Evolutionary conservation across 2,888 invertebrate species (phyloP), one percentile per base, ranked within the genome.

Genomic region (Nebria brevicollis): DNA sequence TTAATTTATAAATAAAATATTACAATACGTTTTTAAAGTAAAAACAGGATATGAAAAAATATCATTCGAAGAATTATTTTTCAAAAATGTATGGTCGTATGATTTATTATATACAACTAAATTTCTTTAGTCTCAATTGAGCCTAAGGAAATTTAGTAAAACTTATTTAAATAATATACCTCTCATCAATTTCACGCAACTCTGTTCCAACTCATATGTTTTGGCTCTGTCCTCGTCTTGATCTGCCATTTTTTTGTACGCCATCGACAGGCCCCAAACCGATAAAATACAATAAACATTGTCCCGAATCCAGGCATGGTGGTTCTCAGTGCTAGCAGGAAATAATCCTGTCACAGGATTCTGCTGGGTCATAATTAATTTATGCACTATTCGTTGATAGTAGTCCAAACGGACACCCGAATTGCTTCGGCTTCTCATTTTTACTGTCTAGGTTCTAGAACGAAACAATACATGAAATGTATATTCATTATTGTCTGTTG

Each of bases 241-340:
- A 89, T 99, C 99, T 0, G 98, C 98, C 87, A 97, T 98, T 91
- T 99, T 99, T 89, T 98, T 98, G 88, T 99, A 99, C 0, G 99
- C 97, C 95, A 99, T 96, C 0, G 98, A 97, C 13, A 99, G 91
- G 0, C 98, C 98, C 99, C 99, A 99, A 42, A 99, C 97, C 11
- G 98, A 96, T 86, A 99, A 90, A 85, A 98, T 97, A 84, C 97
- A 97, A 88, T 99, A 99, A 1, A 99, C 94, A 91, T 99, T 99
- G 89, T 99, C 99, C 74, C 99, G 92, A 83, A 99, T 96, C 99
- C 99, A 99, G 0, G 99, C 98, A 90, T 99, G 98, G 82, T 95
- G 93, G 87, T 96, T 96, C 5, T 94, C 93, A 68, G 93, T 91
- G 86, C 96, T 96, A 7, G 97, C 96, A 75, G 98, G 98, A 87